Evolutionary conservation across 2,113 vertebrate genomes (phyloP), one percentile per base, ranked within the genome.

Genomic region (Motacilla alba): DNA sequence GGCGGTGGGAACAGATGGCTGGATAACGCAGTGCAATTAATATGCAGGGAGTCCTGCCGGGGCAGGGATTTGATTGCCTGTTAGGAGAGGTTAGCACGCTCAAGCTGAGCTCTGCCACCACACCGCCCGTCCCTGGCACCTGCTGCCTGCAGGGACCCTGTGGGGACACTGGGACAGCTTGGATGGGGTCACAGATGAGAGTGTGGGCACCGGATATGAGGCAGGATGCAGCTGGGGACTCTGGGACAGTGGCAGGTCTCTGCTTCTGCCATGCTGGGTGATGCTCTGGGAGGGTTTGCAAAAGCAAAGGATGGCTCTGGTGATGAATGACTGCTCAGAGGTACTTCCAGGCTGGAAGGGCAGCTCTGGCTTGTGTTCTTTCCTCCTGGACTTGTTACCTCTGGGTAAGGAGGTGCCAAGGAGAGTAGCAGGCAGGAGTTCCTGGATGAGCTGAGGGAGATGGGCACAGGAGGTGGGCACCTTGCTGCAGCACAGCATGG

Each of bases 401-500:
- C 15, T 1, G 6, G 9, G 18, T 39, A 22, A n/a, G 72, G 49
- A 64, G 7, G 30, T 74, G 31, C 41, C 41, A 53, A 28, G 56
- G 31, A 67, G 64, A 77, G 63, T 27, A 37, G 52, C 17, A 39
- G 52, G 30, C 1, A 3, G 23, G 55, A 67, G 47, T 6, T 53
- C n/a, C 68, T 59, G 59, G 8, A 10, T 21, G 67, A 69, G 43
- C 68, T 0, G 1, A 56, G 63, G 35, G 23, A 41, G n/a, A 47
- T 1, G 7, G 39, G 56, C 15, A 55, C 9, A 10, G 68, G 26
- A n/a, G 0, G 0, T 5, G 37, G 39, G 39, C n/a, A 26, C 37
- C 39, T 55, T 0, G 0, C 56, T 5, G 18, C 6, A 21, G 62
- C 47, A 19, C 63, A 22, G 18, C 0, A 0, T 0, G 1, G 23